Conservation (phyloP, 2,113 vertebrate genomes). For the Pampusana beccarii region DNA sequence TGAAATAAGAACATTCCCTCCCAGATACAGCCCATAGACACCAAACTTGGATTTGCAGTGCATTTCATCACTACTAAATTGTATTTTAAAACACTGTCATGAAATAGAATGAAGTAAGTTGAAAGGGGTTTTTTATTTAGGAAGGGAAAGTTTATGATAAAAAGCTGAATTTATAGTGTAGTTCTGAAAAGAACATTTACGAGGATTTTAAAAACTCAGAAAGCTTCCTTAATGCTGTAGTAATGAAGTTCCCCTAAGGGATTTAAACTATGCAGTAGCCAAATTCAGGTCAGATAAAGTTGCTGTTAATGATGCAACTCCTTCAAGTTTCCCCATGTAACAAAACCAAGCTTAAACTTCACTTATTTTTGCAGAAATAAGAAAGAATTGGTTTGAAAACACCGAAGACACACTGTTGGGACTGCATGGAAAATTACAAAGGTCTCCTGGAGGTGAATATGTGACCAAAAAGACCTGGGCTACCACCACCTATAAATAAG, state of each 20-base stretch:
- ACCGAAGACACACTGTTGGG: neutral
- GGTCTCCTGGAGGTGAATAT: neutral
- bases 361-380: neutral
- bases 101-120: neutral
- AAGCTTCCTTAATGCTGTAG: neutral
- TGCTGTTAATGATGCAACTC: constrained; percentile 28
- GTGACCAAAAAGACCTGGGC: neutral
- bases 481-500: neutral
- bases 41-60: neutral
- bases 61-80: neutral
- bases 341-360: neutral
- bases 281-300: constrained; percentile 52
- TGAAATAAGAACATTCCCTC: neutral
- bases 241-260: constrained; percentile 15
- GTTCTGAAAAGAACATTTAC: constrained; percentile 27
- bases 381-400: neutral
- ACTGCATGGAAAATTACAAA: neutral
- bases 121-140: neutral
- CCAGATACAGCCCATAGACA: neutral
- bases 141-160: constrained; percentile 4
- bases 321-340: neutral
- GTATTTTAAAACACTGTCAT: constrained; percentile 11
- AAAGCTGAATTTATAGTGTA: neutral
- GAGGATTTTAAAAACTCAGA: constrained; percentile 19
- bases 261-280: constrained; percentile 21